These are phyloP conservation scores for Dicerorhinus sumatrensis DNA, from an alignment of 2,113 vertebrate species.

Conservation along the genomic window DNA sequence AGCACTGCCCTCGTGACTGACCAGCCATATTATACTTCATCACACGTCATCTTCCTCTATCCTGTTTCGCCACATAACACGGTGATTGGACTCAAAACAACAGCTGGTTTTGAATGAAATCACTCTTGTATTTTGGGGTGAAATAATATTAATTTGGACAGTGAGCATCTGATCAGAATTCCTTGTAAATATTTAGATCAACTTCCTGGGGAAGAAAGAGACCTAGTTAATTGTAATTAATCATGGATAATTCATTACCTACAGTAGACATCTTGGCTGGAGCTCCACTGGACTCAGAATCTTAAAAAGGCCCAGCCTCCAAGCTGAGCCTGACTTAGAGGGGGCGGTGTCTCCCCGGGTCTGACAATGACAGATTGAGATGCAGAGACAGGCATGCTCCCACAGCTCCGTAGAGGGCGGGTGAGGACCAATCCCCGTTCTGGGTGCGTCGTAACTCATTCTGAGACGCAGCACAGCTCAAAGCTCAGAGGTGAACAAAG, in stretches of 20 bases:
- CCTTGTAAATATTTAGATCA: constrained; percentile 59
- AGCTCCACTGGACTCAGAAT: not conserved
- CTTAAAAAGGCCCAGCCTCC: not conserved
- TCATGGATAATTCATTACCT: constrained; percentile 29
- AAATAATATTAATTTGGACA: constrained; percentile 61
- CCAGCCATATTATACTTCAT: accelerated
- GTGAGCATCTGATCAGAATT: constrained; percentile 61
- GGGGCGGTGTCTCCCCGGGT: accelerated
- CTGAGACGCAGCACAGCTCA: accelerated
- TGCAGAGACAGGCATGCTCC: accelerated
- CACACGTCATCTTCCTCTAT: not conserved
- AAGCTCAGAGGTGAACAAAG: not conserved
- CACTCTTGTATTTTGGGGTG: constrained; percentile 13
- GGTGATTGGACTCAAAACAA: constrained; percentile 47
- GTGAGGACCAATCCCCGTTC: accelerated
- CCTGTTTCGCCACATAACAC: not conserved
- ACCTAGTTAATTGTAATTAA: constrained; percentile 38
- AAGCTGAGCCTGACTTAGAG: not conserved
- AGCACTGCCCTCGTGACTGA: accelerated
- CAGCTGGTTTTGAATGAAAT: constrained; percentile 41
- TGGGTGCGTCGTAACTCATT: not conserved
- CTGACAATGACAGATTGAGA: not conserved
- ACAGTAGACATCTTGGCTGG: not conserved
- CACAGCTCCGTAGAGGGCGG: not conserved
- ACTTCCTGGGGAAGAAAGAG: constrained; percentile 28